Conservation (phyloP, 2,797 vertebrate species). For the Dromococcyx pavoninus region DNA sequence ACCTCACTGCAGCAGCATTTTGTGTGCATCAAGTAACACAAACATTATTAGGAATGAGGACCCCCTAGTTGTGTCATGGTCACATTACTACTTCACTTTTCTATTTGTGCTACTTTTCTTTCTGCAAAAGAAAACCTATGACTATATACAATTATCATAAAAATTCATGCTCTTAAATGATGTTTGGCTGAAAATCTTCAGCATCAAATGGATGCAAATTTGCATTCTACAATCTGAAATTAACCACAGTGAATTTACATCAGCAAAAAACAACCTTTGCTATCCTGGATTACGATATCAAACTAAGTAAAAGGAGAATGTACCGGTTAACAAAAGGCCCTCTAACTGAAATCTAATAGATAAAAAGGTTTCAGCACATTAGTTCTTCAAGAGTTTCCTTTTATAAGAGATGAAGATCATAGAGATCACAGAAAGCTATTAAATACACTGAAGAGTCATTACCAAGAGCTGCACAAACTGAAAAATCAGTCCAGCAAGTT, state of each 20-base stretch:
- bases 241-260: neutral
- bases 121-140: neutral
- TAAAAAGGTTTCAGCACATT: neutral
- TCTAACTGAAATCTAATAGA: neutral
- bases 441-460: neutral
- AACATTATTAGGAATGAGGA: neutral
- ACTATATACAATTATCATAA: neutral
- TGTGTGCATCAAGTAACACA: neutral
- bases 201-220: neutral
- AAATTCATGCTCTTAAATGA: neutral
- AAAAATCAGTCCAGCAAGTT: neutral
- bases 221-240: neutral
- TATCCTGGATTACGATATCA: neutral
- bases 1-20: neutral
- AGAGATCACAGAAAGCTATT: neutral
- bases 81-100: neutral
- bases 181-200: neutral
- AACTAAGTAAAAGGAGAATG: neutral
- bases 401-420: neutral
- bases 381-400: neutral
- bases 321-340: neutral
- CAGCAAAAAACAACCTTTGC: neutral
- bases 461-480: neutral
- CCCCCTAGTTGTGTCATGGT: accelerated
- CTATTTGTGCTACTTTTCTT: neutral